Percentiles rank a stretch among this genome's conserved stretches.
Conservation (phyloP, 2,113 vertebrate genomes). For the Datnioides undecimradiatus region DNA sequence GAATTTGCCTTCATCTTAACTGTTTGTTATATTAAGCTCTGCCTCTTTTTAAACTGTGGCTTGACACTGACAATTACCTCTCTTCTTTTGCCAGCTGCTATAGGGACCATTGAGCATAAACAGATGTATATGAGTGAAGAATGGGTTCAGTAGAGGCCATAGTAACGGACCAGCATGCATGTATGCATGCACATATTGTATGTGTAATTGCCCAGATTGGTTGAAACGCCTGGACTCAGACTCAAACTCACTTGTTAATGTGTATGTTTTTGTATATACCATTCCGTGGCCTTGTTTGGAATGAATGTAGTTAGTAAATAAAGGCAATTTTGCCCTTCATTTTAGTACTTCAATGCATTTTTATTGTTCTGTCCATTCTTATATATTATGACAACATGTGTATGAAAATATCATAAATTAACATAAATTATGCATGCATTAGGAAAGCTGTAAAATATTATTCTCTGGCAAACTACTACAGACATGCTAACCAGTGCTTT, state of each 20-base stretch:
- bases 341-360: conserved; percentile 7
- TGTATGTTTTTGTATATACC: conserved; percentile 63
- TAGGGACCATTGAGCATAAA: conserved; percentile 1
- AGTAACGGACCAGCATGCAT: conserved; percentile 32
- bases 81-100: conserved; percentile 12
- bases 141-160: conserved; percentile 7
- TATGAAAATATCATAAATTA: neutral
- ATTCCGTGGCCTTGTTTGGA: conserved; percentile 77
- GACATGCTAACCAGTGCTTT: neutral
- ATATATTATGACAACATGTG: neutral
- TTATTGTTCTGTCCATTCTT: neutral
- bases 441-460: no score
- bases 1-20: neutral
- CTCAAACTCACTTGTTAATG: conserved; percentile 61
- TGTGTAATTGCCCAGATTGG: conserved; percentile 30
- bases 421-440: neutral
- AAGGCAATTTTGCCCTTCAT: conserved; percentile 38
- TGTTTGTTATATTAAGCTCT: neutral
- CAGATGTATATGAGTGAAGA: conserved; percentile 3
- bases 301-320: conserved; percentile 81
- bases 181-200: conserved; percentile 38
- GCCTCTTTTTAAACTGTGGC: conserved; percentile 2
- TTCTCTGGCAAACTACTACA: no score
- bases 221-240: conserved; percentile 17
- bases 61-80: conserved; percentile 16